Evolutionary conservation across 1,140 invertebrate species (phyloP), one percentile per base, ranked within the genome.

Genomic region (Meloidogyne hapla): DNA sequence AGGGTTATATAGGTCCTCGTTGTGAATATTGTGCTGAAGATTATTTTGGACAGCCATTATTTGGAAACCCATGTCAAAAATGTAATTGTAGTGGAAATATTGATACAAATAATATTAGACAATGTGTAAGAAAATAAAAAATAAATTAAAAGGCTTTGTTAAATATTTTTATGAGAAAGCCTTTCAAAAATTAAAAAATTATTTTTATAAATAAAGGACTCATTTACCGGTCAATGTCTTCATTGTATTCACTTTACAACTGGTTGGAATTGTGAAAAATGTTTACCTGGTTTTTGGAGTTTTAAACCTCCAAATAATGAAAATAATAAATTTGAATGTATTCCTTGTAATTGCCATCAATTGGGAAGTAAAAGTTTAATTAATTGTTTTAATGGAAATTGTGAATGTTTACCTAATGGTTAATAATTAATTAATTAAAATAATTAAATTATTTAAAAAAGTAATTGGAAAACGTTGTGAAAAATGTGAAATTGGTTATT

Each of bases 211-310:
- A n/a, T n/a, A 56, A 56, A 56, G 48, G 18, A 96, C 80, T 89
- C 94, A 61, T 93, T 92, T 13, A 94, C 93, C 23, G 96, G 96
- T 62, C 92, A 95, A 87, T 99, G 96, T 90, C 88, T 95, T 0
- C 97, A 96, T 85, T 99, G 96, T 88, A 95, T 98, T 75, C 93
- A 96, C 87, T 95, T 96, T 83, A 97, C 95, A 2, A 93, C 91
- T 38, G 96, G 96, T 2, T 88, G 81, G 64, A 85, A 84, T 90
- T 91, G 95, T 87, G 94, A 97, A 77, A 91, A 92, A 84, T 98
- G 95, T 89, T 88, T 95, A 76, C 91, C 93, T 72, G 94, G 93
- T 81, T 89, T 85, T 83, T 90, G 87, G 83, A 88, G n/a, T n/a
- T n/a, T n/a, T n/a, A n/a, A 88, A 28, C 84, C 90, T 83, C 87